Base-by-base conservation (phyloP, 2,888 invertebrate genomes). In the Urechis unicinctus region DNA sequence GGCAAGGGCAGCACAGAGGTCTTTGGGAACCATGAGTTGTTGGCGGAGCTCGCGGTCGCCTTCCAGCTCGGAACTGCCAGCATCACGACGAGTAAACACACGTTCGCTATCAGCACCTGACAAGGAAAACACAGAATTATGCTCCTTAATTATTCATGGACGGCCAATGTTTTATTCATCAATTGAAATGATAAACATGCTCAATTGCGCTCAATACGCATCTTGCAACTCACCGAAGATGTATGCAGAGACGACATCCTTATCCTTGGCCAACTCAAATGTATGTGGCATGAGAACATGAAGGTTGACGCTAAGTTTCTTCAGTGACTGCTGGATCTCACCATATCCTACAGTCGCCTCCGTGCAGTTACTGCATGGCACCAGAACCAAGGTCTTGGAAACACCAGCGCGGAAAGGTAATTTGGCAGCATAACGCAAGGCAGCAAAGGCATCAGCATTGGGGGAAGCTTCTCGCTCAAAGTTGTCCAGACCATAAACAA, bases 21-120 rank as follows among this genome's bases (percentile, higher is more conserved):
- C 75, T 17, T 61, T 59, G 5, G 73, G 70, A 55, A 72, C n/a
- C 3, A 22, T 44, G n/a, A 56, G 28, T 25, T 49, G 43, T 42
- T 71, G 68, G 59, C 87, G 81, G 5, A 91, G 80, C 45, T 84
- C 86, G 0, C 80, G 75, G 75, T 91, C 89, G 0, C 91, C 91
- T 28, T 80, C 82, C 25, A 89, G 73, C 1, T 78, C 73, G 62
- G 85, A 84, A 13, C 59, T 59, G 53, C 68, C 66, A 52, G 85
- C 83, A 71, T 88, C 89, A 64, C 88, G 88, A 71, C 87, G 88
- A 0, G 91, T 89, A 72, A 86, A 93, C 0, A 89, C 89, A 50
- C 83, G 78, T 0, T 81, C 81, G 36, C 85, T 41, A 57, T 65
- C 65, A 13, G 55, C 50, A 45, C 64, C 64, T 64, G 57, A 2